Base-by-base conservation (phyloP, 2,888 invertebrate species). In the Heteromurus nitidus region DNA sequence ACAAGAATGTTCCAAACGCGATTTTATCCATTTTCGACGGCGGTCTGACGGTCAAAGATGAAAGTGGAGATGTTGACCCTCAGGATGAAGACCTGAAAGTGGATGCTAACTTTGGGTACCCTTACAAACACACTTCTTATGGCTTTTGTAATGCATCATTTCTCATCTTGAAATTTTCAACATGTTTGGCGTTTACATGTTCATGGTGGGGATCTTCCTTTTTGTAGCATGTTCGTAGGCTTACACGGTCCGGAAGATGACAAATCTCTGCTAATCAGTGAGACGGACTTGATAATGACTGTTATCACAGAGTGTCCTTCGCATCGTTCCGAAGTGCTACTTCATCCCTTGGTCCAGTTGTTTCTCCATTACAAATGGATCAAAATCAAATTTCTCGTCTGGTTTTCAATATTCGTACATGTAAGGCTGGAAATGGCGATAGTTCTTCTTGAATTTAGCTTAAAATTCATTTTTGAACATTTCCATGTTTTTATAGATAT, bases 321-420 rank as follows among this genome's bases (percentile, higher is more conserved):
- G 18, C 7, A 62, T 9, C 18, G 20, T 3, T 62, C 62, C 30
- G 31, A 62, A 3, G 31, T 62, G 1, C 31, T 62, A 13, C 36
- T 31, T 1, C 62, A 62, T 31, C 62, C 62, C 1, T 20, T 62
- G 1, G 62, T 62, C 1, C 16, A 20, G 18, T n/a, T 62, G n/a
- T 62, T 62, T 31, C 36, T 62, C 31, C 62, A 62, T 31, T 62
- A 28, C 31, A 62, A 62, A 20, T 62, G 62, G 62, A 62, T 22
- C 3, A 18, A 30, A 9, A 3, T 62, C 30, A 62, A 62, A 11
- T 30, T 16, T 11, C 5, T 30, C n/a, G 31, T 62, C 18, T 62
- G 62, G 62, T 18, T 62, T 13, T 62, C 62, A n/a, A 62, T 62
- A 3, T 18, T 30, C 11, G n/a, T 30, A 20, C 62, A 62, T 62